Base-by-base conservation (phyloP, 2,797 vertebrate genomes). In the Sebastiscus albofasciatus region DNA sequence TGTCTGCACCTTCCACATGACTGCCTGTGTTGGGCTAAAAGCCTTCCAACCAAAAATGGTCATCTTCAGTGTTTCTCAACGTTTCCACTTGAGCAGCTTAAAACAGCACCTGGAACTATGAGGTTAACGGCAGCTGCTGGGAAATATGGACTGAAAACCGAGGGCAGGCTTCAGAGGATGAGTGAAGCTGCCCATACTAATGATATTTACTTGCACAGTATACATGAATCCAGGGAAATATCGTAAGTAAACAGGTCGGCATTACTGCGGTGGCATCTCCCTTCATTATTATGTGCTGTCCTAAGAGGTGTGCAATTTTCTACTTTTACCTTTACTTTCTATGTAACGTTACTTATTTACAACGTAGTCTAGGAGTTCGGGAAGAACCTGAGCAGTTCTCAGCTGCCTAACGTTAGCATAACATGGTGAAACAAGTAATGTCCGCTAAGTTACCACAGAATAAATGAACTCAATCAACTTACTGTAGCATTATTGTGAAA, bases 1-100 rank as follows among this genome's bases (percentile, higher is more conserved):
- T 78, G 55, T 80, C 62, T 58, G 34, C 60, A 83, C 77, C 66
- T 83, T 92, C 71, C 62, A 72, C 79, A 77, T 82, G 61, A 26
- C 67, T 84, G 69, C 39, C 54, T 73, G 46, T 72, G 71, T 69
- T 64, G 13, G 34, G 13, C 65, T 81, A 67, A 87, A 83, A 83
- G 72, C 75, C 24, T 77, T 4, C 22, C 65, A 62, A 60, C 80
- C 52, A 67, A 79, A 83, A 79, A 82, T 46, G 70, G 74, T 82
- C 72, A 74, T 73, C 36, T 69, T 22, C 31, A 33, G 31, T 74
- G 52, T 89, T 88, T 84, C 70, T 73, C 71, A 39, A 77, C 66
- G 59, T 55, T 65, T 79, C 73, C 74, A 77, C 65, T 67, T 16
- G 8, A 81, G 49, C 58, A 72, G 69, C 49, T 6, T 66, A 75